Base-by-base conservation (phyloP, 2,113 vertebrate genomes). In the Rhodinocichla rosea region DNA sequence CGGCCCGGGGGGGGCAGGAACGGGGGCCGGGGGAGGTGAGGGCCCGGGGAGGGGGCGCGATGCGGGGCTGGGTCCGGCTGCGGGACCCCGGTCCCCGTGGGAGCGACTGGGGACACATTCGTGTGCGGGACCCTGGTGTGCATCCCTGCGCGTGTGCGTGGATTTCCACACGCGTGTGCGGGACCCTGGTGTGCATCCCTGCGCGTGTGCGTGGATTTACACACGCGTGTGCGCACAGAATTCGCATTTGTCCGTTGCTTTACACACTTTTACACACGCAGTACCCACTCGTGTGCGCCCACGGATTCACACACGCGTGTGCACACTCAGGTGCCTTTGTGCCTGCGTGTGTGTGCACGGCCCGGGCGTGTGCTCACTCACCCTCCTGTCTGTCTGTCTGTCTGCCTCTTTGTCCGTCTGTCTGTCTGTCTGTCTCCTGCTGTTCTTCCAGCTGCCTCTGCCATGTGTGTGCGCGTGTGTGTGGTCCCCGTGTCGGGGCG, bases 211-310 rank as follows among this genome's bases (percentile, higher is more conserved):
- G 3, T 14, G 68, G 11, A 3, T 44, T 83, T 14, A 6, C 56
- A 21, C 52, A 5, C 45, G 3, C 14, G 18, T 15, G 57, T 32
- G 56, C 33, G 3, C 32, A 4, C 37, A 2, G 19, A 35, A 30
- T 13, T 5, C 13, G 11, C n/a, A 0, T 57, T 13, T 21, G 8
- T 21, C 6, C 32, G 4, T 16, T 19, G 32, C 15, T 33, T 50
- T 15, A 4, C 45, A 4, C 49, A 2, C 26, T 50, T 60, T 24
- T 5, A 24, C 26, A 20, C 42, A 1, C 30, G 1, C 33, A 3
- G 11, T 10, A 47, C 3, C 23, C 60, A 8, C 6, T 2, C 11
- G 22, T 3, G 37, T 8, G 33, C 30, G 21, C 12, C 33, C 22
- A 0, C 6, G 33, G 49, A 73, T 45, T 53, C 26, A 13, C 60